Evolutionary conservation across 2,888 invertebrate species (phyloP).

Genomic region (Aphodius sticticus): DNA sequence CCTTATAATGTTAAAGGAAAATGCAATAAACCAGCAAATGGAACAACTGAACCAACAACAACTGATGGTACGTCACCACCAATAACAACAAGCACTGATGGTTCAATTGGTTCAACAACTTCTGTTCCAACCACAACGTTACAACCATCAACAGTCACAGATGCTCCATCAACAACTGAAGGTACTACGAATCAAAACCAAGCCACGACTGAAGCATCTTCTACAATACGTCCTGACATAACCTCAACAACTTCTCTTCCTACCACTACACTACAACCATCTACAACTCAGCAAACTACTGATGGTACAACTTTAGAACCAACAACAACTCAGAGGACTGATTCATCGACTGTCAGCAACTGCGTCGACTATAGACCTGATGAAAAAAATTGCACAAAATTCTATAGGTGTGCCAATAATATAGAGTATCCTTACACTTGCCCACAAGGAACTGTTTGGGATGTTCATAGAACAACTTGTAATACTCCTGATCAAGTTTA

Average conservation of each 20-base stretch:
- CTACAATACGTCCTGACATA: too few relatives aligned
- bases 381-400: slow-evolving; percentile 23
- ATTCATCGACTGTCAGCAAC: slow-evolving; percentile 9
- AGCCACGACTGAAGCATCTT: slow-evolving; percentile 29
- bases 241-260: not conserved
- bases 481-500: slow-evolving; percentile 32
- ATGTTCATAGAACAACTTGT: slow-evolving; percentile 32
- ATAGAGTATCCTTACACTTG: slow-evolving; percentile 58
- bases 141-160: not conserved
- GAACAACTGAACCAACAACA: slow-evolving; percentile 8
- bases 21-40: slow-evolving; percentile 4
- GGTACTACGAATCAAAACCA: slow-evolving; percentile 34
- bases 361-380: slow-evolving; percentile 20
- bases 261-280: slow-evolving; percentile 28
- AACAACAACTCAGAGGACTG: slow-evolving; percentile 45
- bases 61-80: not conserved
- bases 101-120: not conserved
- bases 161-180: slow-evolving; percentile 27
- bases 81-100: slow-evolving; percentile 32
- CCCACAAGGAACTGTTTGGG: slow-evolving; percentile 60
- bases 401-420: slow-evolving; percentile 66
- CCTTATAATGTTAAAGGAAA: slow-evolving; percentile 57
- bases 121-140: not conserved
- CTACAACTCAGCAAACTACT: slow-evolving; percentile 40
- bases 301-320: slow-evolving; percentile 40